Evolutionary conservation across 2,888 invertebrate species (phyloP).

Genomic region (Amiota mariae): DNA sequence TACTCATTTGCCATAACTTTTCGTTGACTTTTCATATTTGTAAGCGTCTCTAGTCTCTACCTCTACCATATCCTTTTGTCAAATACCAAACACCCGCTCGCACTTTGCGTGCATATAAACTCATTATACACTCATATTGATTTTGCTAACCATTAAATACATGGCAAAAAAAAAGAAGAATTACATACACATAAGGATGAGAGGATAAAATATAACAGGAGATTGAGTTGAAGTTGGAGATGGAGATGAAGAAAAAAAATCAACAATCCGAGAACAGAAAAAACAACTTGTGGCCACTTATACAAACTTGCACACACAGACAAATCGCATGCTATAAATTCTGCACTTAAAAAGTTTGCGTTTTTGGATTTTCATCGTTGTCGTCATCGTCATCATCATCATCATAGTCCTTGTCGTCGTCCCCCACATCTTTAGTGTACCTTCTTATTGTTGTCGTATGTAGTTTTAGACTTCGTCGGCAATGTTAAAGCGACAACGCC

Average conservation of each 20-base stretch:
- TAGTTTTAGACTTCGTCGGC: background rate
- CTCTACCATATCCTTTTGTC: too few species aligned
- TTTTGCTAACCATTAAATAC: slow-evolving; percentile 57
- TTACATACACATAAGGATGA: background rate
- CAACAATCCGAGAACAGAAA: background rate
- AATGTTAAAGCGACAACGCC: slow-evolving; percentile 1
- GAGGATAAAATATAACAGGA: background rate
- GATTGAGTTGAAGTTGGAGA: background rate
- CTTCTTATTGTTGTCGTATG: slow-evolving; percentile 2
- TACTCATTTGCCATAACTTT: slow-evolving; percentile 63
- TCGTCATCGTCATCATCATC: slow-evolving; percentile 9
- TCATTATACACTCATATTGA: slow-evolving; percentile 55
- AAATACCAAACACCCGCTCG: background rate
- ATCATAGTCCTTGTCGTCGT: slow-evolving; percentile 6
- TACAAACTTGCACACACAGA: slow-evolving; percentile 40
- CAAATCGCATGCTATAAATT: slow-evolving; percentile 64
- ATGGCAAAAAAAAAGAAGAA: slow-evolving; percentile 21
- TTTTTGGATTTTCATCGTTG: slow-evolving; percentile 30
- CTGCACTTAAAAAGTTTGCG: slow-evolving; percentile 61
- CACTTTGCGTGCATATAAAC: slow-evolving; percentile 28
- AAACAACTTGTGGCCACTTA: slow-evolving; percentile 30
- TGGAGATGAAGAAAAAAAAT: slow-evolving; percentile 1
- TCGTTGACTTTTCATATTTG: slow-evolving; percentile 63
- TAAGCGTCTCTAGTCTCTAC: background rate
- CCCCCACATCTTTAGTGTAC: background rate